These are phyloP conservation scores for Todus mexicanus DNA, from an alignment of 2,797 vertebrate species.

Conservation along the genomic window DNA sequence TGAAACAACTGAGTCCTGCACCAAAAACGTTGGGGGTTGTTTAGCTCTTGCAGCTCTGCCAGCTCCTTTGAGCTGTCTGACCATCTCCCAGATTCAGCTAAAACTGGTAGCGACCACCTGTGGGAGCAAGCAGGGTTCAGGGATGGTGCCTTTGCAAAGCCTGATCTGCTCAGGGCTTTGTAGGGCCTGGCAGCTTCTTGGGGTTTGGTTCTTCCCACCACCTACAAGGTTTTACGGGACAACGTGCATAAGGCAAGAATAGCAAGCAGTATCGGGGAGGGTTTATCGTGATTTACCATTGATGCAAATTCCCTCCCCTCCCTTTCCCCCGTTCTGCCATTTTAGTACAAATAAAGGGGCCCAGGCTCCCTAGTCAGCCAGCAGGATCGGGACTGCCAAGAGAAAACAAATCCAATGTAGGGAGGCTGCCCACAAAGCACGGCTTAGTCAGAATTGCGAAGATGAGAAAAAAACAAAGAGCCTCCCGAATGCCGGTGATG, in stretches of 20 bases:
- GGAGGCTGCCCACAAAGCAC: slow-evolving; percentile 30
- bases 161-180: not conserved
- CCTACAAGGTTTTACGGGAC: not conserved
- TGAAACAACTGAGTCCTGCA: not conserved
- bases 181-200: not conserved
- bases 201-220: not conserved
- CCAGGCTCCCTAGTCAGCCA: slow-evolving; percentile 39
- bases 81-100: not conserved
- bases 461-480: slow-evolving; percentile 15
- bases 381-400: slow-evolving; percentile 7
- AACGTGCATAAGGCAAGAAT: not conserved
- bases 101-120: not conserved
- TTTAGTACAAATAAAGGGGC: slow-evolving; percentile 52
- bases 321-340: not conserved
- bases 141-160: not conserved
- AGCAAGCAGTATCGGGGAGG: not conserved
- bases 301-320: slow-evolving; percentile 37
- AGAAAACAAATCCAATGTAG: slow-evolving; percentile 32
- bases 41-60: not conserved
- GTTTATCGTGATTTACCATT: slow-evolving; percentile 11
- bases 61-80: not conserved
- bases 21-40: not conserved
- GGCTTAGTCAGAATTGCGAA: not conserved
- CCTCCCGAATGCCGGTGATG: not conserved
- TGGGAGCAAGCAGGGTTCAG: not conserved